These are phyloP conservation scores for Passer domesticus DNA, from an alignment of 2,113 vertebrate genomes.

Conservation along the genomic window DNA sequence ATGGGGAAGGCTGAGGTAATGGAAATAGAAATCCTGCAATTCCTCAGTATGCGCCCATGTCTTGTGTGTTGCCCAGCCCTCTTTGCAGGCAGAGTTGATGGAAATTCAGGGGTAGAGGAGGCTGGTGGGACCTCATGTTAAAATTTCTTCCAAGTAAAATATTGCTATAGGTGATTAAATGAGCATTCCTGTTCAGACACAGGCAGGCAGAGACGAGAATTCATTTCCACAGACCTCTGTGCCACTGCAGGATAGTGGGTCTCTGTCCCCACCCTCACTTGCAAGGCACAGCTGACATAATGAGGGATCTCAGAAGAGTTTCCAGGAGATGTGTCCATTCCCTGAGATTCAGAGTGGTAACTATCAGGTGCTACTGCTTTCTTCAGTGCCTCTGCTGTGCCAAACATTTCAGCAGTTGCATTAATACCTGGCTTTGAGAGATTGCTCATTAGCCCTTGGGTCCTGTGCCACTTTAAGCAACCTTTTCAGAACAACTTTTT, in stretches of 20 bases:
- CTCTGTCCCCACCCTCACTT: background rate
- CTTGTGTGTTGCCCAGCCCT: background rate
- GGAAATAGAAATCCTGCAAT: background rate
- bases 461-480: slow-evolving; percentile 20
- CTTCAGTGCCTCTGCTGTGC: background rate
- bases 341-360: background rate
- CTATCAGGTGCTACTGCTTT: background rate
- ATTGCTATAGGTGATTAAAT: background rate
- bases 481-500: slow-evolving; percentile 29
- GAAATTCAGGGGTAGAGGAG: background rate
- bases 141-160: background rate
- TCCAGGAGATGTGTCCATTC: background rate
- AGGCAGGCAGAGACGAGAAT: background rate
- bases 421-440: slow-evolving; percentile 11
- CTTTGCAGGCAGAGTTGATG: background rate
- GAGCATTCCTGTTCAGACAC: background rate
- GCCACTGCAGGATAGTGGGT: accelerated
- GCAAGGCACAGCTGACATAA: background rate
- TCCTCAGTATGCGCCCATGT: background rate
- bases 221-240: background rate
- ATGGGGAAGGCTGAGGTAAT: slow-evolving; percentile 25
- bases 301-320: background rate
- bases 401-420: background rate
- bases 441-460: slow-evolving; percentile 15
- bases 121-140: background rate